Base-by-base conservation (phyloP, 2,797 vertebrate genomes). In the Anolis apletophallus region DNA sequence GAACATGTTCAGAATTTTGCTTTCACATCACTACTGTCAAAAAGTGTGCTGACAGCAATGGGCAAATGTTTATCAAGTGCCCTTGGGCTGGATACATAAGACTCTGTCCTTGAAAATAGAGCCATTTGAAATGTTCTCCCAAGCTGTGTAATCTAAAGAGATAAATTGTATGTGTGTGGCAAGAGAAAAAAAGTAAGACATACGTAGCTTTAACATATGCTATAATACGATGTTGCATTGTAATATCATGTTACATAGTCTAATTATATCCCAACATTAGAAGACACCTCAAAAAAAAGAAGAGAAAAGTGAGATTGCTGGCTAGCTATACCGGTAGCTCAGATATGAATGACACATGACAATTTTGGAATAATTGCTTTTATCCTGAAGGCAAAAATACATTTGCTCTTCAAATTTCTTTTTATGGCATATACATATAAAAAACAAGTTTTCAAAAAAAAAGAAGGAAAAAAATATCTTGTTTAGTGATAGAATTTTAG, bases 371-470 rank as follows among this genome's bases (percentile, higher is more conserved):
- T 83, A 78, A 83, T 40, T 87, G 36, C 11, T 54, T 72, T 79
- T 52, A 46, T 83, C 79, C 52, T 87, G 72, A 90, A 91, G 76
- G 86, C 55, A 90, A 91, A 64, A 91, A 69, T n/a, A 54, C 34
- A 81, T 74, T 80, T 71, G 17, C 59, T 90, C 76, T 88, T 84
- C 40, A 87, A 73, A 75, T 21, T 76, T 68, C n/a, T 34, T 72
- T 5, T 90, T 86, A 68, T 36, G 67, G 23, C 68, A 89, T 68
- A 59, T 81, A 89, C 80, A 71, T n/a, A n/a, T n/a, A 5, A 26
- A 82, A 52, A 2, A 16, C 29, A 78, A 72, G 85, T 69, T 82
- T 36, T 40, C n/a, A n/a, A n/a, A n/a, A n/a, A n/a, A n/a, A n/a
- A n/a, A n/a, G n/a, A n/a, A n/a, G n/a, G n/a, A n/a, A n/a, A 69